Conservation (phyloP, 92 coral and sea anemone genomes). For the Epizoanthus stellaris region DNA sequence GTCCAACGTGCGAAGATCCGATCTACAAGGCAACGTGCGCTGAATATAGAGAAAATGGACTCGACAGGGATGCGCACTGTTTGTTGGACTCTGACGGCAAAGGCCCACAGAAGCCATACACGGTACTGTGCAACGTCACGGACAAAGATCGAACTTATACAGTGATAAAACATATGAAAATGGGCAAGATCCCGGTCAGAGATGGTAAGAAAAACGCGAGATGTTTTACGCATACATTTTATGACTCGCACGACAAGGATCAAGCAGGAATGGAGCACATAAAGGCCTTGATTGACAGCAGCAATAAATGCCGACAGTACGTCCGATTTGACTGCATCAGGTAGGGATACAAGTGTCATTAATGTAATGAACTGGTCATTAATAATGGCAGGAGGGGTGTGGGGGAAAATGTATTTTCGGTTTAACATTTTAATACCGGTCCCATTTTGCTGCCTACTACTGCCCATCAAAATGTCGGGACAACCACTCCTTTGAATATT, state of each 20-base stretch:
- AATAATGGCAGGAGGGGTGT: too few species aligned
- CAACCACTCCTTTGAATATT: too few species aligned
- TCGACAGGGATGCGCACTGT: conserved; percentile 71
- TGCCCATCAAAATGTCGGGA: too few species aligned
- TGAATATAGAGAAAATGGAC: conserved; percentile 79
- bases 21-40: conserved; percentile 57
- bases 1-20: too few species aligned
- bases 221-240: too few species aligned
- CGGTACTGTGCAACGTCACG: conserved; percentile 84
- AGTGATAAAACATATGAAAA: conserved; percentile 66
- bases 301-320: conserved; percentile 86
- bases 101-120: conserved; percentile 59
- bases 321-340: conserved; percentile 81
- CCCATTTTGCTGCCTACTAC: too few species aligned
- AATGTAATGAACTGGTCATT: too few species aligned
- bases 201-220: background rate
- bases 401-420: too few species aligned
- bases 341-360: background rate
- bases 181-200: conserved; percentile 52
- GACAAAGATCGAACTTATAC: conserved; percentile 66
- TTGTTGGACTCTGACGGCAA: conserved; percentile 61
- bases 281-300: background rate
- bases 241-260: background rate
- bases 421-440: too few species aligned
- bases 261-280: conserved; percentile 57